A percentile compares a stretch with the other conserved stretches of the same genome.
These are phyloP conservation scores for Diploptera punctata DNA, from an alignment of 2,888 invertebrate genomes.

Conservation along the genomic window DNA sequence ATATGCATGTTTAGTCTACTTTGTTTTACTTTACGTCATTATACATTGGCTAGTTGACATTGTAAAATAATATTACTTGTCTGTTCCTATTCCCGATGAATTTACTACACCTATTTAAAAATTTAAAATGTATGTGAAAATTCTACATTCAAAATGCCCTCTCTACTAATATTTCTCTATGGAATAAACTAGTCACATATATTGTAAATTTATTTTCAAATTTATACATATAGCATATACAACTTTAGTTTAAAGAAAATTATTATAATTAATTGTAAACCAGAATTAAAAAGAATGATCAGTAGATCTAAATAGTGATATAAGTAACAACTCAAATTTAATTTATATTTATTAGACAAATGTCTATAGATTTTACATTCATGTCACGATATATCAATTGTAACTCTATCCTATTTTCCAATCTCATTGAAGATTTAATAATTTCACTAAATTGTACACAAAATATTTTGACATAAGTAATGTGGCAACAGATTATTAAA, in stretches of 20 bases:
- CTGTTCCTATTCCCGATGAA: background rate
- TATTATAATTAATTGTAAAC: no score
- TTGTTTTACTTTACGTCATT: background rate
- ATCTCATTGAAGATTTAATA: no score
- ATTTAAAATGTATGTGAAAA: slow-evolving; percentile 3
- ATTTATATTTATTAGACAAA: no score
- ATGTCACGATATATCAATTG: no score
- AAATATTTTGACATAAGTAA: no score
- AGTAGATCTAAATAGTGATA: no score
- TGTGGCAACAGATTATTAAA: no score
- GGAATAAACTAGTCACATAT: background rate
- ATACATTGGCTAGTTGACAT: background rate
- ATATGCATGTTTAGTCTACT: background rate
- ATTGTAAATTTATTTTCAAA: background rate
- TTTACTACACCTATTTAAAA: background rate
- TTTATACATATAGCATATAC: background rate
- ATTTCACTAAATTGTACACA: no score
- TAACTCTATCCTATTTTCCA: no score
- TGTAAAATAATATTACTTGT: background rate
- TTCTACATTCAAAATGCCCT: background rate
- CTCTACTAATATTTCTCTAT: background rate
- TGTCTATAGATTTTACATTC: no score
- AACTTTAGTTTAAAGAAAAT: background rate
- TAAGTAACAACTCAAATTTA: no score
- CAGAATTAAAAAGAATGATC: no score